Evolutionary conservation across 2,113 vertebrate species (phyloP).

Genomic region (Hippocampus barbouri): DNA sequence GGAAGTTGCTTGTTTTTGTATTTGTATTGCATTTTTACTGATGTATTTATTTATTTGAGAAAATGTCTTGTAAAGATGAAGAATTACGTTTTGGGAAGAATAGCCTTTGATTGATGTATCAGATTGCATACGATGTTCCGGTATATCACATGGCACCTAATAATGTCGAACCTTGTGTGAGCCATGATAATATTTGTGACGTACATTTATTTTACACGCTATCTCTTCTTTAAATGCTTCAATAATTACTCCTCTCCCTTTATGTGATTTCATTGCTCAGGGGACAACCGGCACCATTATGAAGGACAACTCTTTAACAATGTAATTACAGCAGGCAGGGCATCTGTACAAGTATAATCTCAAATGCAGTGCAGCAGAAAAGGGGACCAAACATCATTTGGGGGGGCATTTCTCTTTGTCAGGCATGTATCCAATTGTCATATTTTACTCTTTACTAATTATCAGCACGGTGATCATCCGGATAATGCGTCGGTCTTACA

Average conservation of each 20-base stretch:
- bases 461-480: no score
- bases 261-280: slow-evolving; percentile 47
- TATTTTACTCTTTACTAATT: slow-evolving; percentile 21
- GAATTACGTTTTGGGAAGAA: no score
- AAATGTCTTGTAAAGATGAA: background rate
- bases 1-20: background rate
- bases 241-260: slow-evolving; percentile 10
- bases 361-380: slow-evolving; percentile 12
- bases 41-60: background rate
- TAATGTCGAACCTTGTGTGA: background rate
- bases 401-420: slow-evolving; percentile 31
- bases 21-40: no score
- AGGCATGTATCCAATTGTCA: slow-evolving; percentile 4
- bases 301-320: slow-evolving; percentile 58
- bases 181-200: background rate
- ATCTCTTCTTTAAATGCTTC: background rate
- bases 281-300: slow-evolving; percentile 64
- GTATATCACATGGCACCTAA: no score
- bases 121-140: no score
- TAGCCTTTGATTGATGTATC: no score
- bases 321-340: slow-evolving; percentile 61
- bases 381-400: slow-evolving; percentile 39
- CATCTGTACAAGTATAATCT: slow-evolving; percentile 39
- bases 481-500: no score
- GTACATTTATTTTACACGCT: no score